phyloP scores from a whole-genome alignment of 2,113 vertebrate genomes.

The Xerus inauris region DNA sequence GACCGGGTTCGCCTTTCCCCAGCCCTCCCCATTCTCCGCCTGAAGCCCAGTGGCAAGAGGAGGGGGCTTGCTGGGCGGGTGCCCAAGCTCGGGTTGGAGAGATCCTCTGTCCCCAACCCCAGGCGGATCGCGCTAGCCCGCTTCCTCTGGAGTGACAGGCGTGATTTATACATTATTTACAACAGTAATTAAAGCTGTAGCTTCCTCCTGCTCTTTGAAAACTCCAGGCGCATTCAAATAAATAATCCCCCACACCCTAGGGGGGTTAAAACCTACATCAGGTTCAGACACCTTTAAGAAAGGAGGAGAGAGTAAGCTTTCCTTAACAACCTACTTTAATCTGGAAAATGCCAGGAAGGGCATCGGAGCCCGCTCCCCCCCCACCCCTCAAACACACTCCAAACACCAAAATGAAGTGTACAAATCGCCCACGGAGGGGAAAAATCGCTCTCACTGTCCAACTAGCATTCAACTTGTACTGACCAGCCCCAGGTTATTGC shows the following conservation, averaged over 20 bases:
- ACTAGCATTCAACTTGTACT: constrained; percentile 42
- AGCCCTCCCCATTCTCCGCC: neutral
- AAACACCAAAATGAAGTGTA: constrained; percentile 47
- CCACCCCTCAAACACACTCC: neutral
- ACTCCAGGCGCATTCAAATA: constrained; percentile 73
- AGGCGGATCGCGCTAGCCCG: constrained; percentile 55
- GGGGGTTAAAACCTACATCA: neutral
- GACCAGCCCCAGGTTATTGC: constrained; percentile 27
- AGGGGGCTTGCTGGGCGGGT: neutral
- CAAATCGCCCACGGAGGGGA: neutral
- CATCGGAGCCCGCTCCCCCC: neutral
- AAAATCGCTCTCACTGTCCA: neutral
- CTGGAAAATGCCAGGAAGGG: neutral
- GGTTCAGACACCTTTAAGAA: constrained; percentile 50
- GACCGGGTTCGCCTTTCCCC: neutral
- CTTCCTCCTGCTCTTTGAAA: constrained; percentile 77
- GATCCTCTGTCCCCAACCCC: constrained; percentile 55
- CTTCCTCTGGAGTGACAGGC: constrained; percentile 78
- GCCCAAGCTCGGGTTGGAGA: neutral
- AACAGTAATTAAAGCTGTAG: constrained; percentile 82
- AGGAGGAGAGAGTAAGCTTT: neutral
- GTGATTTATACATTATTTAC: constrained; percentile 87
- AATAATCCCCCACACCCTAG: constrained; percentile 41
- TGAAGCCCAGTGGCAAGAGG: neutral
- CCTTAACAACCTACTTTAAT: neutral